A percentile compares a stretch with the other conserved stretches of the same genome.
Conservation (phyloP, 1,140 invertebrate genomes). For the Sminthurides bifidus region DNA sequence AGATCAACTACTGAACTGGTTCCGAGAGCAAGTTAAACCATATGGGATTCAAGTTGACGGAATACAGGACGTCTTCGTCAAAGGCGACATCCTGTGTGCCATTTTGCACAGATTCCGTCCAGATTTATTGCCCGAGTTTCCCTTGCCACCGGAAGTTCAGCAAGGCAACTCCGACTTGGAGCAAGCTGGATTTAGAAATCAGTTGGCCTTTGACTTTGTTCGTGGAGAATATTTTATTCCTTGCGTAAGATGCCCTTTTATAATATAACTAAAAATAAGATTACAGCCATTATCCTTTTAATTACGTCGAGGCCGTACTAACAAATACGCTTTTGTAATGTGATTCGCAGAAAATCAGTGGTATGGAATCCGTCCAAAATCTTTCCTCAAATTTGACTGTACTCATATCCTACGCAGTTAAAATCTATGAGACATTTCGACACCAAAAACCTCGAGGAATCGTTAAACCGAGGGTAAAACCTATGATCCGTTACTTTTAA, state of each 20-base stretch:
- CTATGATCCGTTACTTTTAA: not conserved
- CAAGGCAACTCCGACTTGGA: conserved; percentile 50
- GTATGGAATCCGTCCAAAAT: conserved; percentile 60
- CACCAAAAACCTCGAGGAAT: conserved; percentile 59
- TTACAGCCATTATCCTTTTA: not conserved
- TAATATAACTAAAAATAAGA: too few relatives aligned
- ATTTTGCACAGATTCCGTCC: conserved; percentile 72
- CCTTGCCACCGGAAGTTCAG: conserved; percentile 34
- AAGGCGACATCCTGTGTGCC: conserved; percentile 63
- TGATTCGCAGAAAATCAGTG: conserved; percentile 38
- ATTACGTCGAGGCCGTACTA: not conserved
- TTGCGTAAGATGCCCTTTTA: conserved; percentile 43
- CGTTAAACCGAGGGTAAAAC: conserved; percentile 1
- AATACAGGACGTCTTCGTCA: conserved; percentile 44
- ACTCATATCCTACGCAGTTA: conserved; percentile 68
- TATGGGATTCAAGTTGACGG: conserved; percentile 9
- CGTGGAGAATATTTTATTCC: conserved; percentile 61
- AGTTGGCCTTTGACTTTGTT: conserved; percentile 66
- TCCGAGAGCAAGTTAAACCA: not conserved
- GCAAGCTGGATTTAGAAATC: conserved; percentile 52
- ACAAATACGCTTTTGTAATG: not conserved
- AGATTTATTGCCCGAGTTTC: conserved; percentile 61
- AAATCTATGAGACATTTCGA: conserved; percentile 68
- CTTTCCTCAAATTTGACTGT: conserved; percentile 57
- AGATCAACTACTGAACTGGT: conserved; percentile 7